These are phyloP conservation scores for Vanessa tameamea DNA, from an alignment of 1,140 invertebrate genomes.

Conservation along the genomic window DNA sequence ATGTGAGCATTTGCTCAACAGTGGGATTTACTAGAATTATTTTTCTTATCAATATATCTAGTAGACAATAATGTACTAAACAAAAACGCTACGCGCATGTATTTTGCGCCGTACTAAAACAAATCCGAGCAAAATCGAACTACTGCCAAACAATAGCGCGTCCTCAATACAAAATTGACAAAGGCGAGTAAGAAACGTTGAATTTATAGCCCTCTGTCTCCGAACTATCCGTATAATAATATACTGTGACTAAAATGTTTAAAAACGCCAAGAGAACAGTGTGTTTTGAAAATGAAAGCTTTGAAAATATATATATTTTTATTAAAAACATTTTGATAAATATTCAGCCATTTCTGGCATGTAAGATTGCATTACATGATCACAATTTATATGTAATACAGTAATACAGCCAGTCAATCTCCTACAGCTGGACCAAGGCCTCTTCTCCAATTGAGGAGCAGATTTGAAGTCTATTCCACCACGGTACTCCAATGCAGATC, in stretches of 20 bases:
- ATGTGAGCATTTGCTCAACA: not conserved
- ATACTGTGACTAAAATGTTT: constrained; percentile 64
- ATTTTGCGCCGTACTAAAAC: constrained; percentile 41
- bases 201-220: constrained; percentile 75
- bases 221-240: constrained; percentile 43
- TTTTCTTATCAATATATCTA: no score
- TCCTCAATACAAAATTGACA: constrained; percentile 77
- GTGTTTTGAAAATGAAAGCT: constrained; percentile 24
- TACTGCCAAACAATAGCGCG: constrained; percentile 67
- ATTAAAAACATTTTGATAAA: no score
- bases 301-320: not conserved
- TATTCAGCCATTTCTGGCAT: no score
- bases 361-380: no score
- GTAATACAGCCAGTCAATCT: no score
- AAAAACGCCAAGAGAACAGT: constrained; percentile 46
- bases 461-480: no score
- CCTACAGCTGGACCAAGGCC: no score
- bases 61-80: not conserved
- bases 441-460: no score
- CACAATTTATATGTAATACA: no score
- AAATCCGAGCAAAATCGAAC: constrained; percentile 76
- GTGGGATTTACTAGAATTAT: no score
- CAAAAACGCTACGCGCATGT: constrained; percentile 14
- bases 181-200: constrained; percentile 61
- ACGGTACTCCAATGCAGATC: no score